These are phyloP conservation scores for Arnoldichthys spilopterus DNA, from an alignment of 2,797 vertebrate species.

Conservation along the genomic window DNA sequence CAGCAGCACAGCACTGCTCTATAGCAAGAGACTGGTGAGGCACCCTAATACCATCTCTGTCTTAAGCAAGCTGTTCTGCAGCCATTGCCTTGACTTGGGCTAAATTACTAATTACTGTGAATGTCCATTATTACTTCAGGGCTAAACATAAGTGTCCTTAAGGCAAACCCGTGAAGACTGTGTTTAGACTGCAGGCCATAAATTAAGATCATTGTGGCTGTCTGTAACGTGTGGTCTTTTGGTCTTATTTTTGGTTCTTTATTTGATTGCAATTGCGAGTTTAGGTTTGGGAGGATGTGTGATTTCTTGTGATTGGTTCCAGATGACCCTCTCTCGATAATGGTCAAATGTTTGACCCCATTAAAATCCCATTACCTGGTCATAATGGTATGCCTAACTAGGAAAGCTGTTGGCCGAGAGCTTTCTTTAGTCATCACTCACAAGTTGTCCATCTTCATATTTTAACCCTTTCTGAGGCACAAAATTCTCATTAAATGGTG, in stretches of 20 bases:
- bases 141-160: not conserved
- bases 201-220: not conserved
- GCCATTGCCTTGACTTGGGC: not conserved
- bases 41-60: not conserved
- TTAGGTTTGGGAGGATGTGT: not conserved
- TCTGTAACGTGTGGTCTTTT: not conserved
- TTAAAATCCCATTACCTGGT: not conserved
- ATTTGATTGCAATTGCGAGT: not conserved
- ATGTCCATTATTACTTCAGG: not conserved
- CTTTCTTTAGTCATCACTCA: too few relatives aligned
- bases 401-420: too few relatives aligned
- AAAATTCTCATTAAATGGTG: too few relatives aligned
- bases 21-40: slow-evolving; percentile 96
- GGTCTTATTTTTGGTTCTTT: not conserved
- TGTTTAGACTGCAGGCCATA: not conserved
- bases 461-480: too few relatives aligned
- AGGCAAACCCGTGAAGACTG: not conserved
- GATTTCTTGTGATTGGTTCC: not conserved
- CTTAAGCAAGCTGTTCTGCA: not conserved
- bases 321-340: not conserved
- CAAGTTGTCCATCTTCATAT: too few relatives aligned
- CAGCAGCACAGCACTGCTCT: slow-evolving; percentile 95
- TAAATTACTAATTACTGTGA: slow-evolving; percentile 9
- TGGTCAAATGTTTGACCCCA: too few relatives aligned
- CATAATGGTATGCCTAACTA: too few relatives aligned